Evolutionary conservation across 2,797 vertebrate genomes (phyloP), one percentile per base, ranked within the genome.

Genomic region (Meda fulgida): DNA sequence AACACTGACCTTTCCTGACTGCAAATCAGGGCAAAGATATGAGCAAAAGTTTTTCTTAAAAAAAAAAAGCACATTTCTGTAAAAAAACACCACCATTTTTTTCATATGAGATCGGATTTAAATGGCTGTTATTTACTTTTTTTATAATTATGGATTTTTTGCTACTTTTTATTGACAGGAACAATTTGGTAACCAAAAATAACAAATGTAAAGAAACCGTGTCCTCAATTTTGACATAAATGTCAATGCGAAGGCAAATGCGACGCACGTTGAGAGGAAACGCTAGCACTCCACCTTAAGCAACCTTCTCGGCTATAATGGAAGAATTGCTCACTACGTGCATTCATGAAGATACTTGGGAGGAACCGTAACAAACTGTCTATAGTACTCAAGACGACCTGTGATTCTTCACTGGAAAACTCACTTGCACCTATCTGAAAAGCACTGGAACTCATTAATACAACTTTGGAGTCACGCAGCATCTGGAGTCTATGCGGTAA

Each of bases 361-460:
- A 69, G 43, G 21, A 69, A 67, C 46, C 29, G 1, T 34, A 43
- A 51, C 60, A 79, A 7, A 69, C 29, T 36, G 63, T 66, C 78
- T 66, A 48, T 66, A 46, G 60, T 80, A 26, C 63, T 67, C 21
- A 16, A n/a, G 43, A 80, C 14, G 78, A 69, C 78, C 46, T 69
- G 78, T 66, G 43, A 67, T 69, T 34, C 40, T 51, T 69, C 78
- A 80, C 13, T 51, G 43, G 31, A 80, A 78, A 80, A 69, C 78
- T 80, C 40, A n/a, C 60, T 67, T 67, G 31, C 31, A 69, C 60
- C 65, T 80, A 67, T 53, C 38, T 1, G 43, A 67, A 53, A 43
- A 67, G 43, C 43, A 36, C 78, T 80, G 60, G 78, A 51, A 66
- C n/a, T 67, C 78, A 67, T 80, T 80, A 80, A 69, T 69, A 26